phyloP scores from a whole-genome alignment of 2,113 vertebrate genomes.

The Pangasianodon hypophthalmus region DNA sequence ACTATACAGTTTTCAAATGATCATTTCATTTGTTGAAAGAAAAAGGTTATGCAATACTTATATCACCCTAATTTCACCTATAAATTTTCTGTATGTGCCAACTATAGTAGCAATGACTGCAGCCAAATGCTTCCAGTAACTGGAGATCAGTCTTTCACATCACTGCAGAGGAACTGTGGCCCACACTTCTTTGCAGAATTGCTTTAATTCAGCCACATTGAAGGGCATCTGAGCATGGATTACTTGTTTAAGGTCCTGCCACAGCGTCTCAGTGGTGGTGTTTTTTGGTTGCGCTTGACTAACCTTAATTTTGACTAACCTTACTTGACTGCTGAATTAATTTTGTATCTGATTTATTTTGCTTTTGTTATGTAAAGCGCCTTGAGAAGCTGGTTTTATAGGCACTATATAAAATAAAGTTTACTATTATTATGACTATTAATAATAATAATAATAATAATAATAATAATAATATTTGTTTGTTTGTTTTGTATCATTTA shows the following conservation, averaged over 20 bases:
- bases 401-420: too few relatives aligned
- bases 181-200: neutral
- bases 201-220: neutral
- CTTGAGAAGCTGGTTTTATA: too few relatives aligned
- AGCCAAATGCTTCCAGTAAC: neutral
- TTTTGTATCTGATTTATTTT: too few relatives aligned
- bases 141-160: neutral
- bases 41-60: neutral
- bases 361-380: too few relatives aligned
- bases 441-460: too few relatives aligned
- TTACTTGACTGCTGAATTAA: too few relatives aligned
- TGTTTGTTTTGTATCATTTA: neutral
- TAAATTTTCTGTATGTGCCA: neutral
- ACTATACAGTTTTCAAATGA: too few relatives aligned
- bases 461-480: too few relatives aligned
- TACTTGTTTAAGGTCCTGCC: neutral
- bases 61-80: neutral
- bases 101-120: neutral
- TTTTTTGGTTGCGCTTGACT: too few relatives aligned
- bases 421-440: too few relatives aligned
- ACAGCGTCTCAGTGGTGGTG: neutral
- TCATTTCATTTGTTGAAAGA: neutral
- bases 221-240: neutral
- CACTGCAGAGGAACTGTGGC: neutral
- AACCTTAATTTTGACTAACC: neutral